Base-by-base conservation (phyloP, 2,888 invertebrate species). In the Oeneis ivallda region DNA sequence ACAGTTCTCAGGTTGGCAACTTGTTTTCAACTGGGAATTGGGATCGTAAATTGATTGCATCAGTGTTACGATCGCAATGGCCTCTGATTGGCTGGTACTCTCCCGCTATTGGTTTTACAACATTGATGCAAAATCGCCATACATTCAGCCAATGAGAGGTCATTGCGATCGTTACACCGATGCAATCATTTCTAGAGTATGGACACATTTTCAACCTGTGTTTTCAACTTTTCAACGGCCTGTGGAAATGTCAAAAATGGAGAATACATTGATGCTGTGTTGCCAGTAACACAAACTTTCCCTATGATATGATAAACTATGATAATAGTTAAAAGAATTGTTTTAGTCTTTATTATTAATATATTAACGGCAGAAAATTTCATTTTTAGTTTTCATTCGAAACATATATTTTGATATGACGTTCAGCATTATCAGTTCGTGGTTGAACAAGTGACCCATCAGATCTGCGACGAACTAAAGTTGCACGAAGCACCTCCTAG, bases 401-500 rank as follows among this genome's bases (percentile, higher is more conserved):
- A 47, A 91, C 80, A 72, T 84, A 84, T 72, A 92, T 92, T 82
- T 87, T 90, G 2, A 92, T 91, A 70, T 86, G 89, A 39, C 85
- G 78, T 76, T 87, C 68, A 64, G 80, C 26, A 78, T 74, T 69
- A 74, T 77, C 52, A 77, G 77, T 70, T 74, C 80, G 37, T 84
- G 85, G 79, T 71, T 85, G 85, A n/a, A 88, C 68, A 65, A 92
- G 75, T 2, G 89, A 88, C 4, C 92, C 92, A 74, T 92, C 92
- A 52, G 92, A 92, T 63, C 86, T 86, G 49, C 92, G 83, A 19
- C 92, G 86, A 52, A 91, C 81, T 60, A 92, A 78, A 10, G 87
- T 82, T 49, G 89, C 87, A 19, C 85, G 84, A 39, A 80, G 83
- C 52, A 88, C 75, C 77, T 89, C 90, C 91, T 91, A 75, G 37